Evolutionary conservation across 2,113 vertebrate species (phyloP).

Genomic region (Periophthalmus modestus): DNA sequence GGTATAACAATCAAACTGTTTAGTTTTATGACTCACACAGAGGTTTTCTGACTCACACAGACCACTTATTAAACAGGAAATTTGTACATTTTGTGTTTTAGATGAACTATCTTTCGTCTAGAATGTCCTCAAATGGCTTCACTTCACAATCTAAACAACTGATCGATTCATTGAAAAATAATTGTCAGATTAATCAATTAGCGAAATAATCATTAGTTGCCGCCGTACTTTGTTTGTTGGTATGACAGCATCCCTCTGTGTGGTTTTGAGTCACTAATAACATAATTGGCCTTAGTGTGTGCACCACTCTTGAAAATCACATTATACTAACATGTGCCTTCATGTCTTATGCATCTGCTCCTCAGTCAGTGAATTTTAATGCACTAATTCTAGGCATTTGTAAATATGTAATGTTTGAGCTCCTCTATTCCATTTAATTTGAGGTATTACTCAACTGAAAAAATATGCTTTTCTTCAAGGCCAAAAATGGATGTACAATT

Average conservation of each 20-base stretch:
- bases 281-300: background rate
- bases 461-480: background rate
- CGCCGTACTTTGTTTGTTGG: background rate
- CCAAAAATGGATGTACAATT: background rate
- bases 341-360: background rate
- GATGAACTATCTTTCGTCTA: too few species aligned
- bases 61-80: too few species aligned
- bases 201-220: too few species aligned
- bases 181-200: too few species aligned
- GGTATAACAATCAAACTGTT: background rate
- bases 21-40: too few species aligned
- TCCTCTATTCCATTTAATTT: background rate
- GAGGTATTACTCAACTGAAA: background rate
- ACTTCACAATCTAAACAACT: too few species aligned
- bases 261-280: conserved; percentile 14
- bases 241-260: conserved; percentile 10
- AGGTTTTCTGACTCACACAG: too few species aligned
- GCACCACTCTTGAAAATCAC: background rate
- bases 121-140: too few species aligned
- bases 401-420: background rate
- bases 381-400: background rate
- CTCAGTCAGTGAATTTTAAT: background rate
- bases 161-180: too few species aligned
- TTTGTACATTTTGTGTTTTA: too few species aligned
- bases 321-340: conserved; percentile 10